These are phyloP conservation scores for Lasaia peninsularis DNA, from an alignment of 1,140 invertebrate species.

Conservation along the genomic window DNA sequence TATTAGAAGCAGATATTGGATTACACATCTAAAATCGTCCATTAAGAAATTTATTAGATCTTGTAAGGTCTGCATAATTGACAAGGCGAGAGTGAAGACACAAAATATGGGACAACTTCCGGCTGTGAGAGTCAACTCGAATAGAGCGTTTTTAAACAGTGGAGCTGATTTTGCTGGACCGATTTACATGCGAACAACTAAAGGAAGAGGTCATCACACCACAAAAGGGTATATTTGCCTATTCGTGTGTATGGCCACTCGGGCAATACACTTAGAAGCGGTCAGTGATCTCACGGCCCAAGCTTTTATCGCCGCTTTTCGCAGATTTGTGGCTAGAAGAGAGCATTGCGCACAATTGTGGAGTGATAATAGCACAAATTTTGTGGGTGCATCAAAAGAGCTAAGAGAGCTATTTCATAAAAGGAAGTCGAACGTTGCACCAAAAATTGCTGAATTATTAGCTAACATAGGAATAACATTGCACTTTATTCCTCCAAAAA, in stretches of 20 bases:
- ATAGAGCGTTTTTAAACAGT: constrained; percentile 19
- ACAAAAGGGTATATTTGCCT: constrained; percentile 25
- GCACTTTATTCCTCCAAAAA: too few species aligned
- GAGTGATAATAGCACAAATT: too few species aligned
- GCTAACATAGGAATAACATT: too few species aligned
- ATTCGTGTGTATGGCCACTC: constrained; percentile 24
- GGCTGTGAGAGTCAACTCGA: constrained; percentile 17
- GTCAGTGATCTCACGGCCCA: constrained; percentile 13
- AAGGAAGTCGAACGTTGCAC: too few species aligned
- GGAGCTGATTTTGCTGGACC: constrained; percentile 28
- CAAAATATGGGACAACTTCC: constrained; percentile 26
- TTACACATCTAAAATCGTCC: constrained; percentile 23
- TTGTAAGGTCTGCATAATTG: constrained; percentile 7
- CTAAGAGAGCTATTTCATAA: too few species aligned
- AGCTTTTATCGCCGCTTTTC: neutral
- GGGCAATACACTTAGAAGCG: constrained; percentile 22
- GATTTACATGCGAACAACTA: constrained; percentile 18
- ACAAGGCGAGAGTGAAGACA: constrained; percentile 20
- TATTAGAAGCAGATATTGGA: constrained; percentile 27
- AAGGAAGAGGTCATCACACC: constrained; percentile 20
- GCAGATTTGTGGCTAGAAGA: neutral
- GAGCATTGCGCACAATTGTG: too few species aligned
- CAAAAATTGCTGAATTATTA: too few species aligned
- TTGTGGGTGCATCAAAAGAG: too few species aligned
- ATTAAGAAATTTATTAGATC: constrained; percentile 19